These are phyloP conservation scores for Sisyra nigra DNA, from an alignment of 2,888 invertebrate genomes.

Conservation along the genomic window DNA sequence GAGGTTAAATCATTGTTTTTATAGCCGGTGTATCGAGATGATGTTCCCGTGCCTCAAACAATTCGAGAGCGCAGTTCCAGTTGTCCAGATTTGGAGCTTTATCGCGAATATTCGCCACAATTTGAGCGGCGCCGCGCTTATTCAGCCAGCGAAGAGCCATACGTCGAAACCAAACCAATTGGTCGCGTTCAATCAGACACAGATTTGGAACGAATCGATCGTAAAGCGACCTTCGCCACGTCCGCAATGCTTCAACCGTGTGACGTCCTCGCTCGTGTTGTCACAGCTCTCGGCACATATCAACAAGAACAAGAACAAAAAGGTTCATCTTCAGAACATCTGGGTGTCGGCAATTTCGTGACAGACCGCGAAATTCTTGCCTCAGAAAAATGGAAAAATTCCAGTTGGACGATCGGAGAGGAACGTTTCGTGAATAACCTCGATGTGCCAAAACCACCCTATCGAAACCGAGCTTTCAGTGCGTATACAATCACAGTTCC, in stretches of 20 bases:
- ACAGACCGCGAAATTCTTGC: conserved; percentile 58
- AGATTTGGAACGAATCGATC: conserved; percentile 61
- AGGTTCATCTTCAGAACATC: conserved; percentile 23
- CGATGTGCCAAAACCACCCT: conserved; percentile 23
- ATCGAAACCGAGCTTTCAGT: conserved; percentile 46
- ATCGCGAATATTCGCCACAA: conserved; percentile 31
- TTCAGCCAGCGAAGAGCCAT: conserved; percentile 38
- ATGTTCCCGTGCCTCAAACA: conserved; percentile 25
- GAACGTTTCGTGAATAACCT: conserved; percentile 23
- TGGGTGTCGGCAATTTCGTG: conserved; percentile 46
- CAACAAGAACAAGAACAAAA: conserved; percentile 17
- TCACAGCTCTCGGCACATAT: conserved; percentile 54
- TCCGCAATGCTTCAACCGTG: conserved; percentile 58
- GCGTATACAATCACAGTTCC: conserved; percentile 24
- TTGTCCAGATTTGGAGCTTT: conserved; percentile 57
- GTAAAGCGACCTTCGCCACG: conserved; percentile 56
- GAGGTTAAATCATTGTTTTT: conserved; percentile 16
- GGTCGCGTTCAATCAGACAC: conserved; percentile 58
- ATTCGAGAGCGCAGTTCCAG: conserved; percentile 39
- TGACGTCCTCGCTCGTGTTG: conserved; percentile 58
- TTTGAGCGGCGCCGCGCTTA: conserved; percentile 40
- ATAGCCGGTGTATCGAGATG: conserved; percentile 62
- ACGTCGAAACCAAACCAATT: conserved; percentile 23
- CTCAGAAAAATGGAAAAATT: conserved; percentile 36
- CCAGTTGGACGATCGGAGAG: conserved; percentile 37